These are phyloP conservation scores for Trichonephila inaurata DNA, from an alignment of 1,140 invertebrate genomes.

Conservation along the genomic window DNA sequence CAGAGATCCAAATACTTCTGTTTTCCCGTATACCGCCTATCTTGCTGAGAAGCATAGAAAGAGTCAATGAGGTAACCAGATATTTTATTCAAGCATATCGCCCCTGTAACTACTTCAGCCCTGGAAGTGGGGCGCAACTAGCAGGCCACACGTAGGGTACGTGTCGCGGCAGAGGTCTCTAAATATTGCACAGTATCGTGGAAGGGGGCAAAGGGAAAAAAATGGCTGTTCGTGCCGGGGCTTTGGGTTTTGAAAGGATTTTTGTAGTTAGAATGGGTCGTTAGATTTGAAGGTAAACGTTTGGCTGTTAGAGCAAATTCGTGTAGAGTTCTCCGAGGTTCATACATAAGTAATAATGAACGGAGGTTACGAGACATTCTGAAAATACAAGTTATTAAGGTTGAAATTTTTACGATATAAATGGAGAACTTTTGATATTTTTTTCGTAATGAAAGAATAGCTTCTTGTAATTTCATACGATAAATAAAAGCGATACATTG, in stretches of 20 bases:
- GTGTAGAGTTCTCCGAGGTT: background rate
- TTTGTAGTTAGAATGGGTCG: conserved; percentile 38
- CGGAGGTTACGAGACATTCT: background rate
- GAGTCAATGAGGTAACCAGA: conserved; percentile 51
- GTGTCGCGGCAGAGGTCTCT: conserved; percentile 18
- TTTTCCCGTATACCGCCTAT: background rate
- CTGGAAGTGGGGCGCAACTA: conserved; percentile 21
- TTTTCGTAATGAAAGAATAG: background rate
- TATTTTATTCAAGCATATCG: conserved; percentile 31
- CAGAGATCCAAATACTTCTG: background rate
- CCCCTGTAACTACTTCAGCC: background rate
- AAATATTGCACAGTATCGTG: conserved; percentile 40
- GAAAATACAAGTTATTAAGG: background rate
- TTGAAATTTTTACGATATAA: background rate
- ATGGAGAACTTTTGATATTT: background rate
- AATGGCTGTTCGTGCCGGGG: conserved; percentile 13
- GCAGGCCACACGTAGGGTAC: conserved; percentile 37
- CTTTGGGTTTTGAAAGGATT: conserved; percentile 1
- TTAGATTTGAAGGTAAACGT: conserved; percentile 58
- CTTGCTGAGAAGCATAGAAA: background rate
- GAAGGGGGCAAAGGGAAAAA: conserved; percentile 33
- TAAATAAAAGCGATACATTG: too few species aligned
- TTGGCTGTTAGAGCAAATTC: conserved; percentile 18
- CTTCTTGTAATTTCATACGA: too few species aligned
- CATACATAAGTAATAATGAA: conserved; percentile 10